These are phyloP conservation scores for Paracentrotus lividus DNA, from an alignment of 53 echinoderm and acorn worm genomes.

Conservation along the genomic window DNA sequence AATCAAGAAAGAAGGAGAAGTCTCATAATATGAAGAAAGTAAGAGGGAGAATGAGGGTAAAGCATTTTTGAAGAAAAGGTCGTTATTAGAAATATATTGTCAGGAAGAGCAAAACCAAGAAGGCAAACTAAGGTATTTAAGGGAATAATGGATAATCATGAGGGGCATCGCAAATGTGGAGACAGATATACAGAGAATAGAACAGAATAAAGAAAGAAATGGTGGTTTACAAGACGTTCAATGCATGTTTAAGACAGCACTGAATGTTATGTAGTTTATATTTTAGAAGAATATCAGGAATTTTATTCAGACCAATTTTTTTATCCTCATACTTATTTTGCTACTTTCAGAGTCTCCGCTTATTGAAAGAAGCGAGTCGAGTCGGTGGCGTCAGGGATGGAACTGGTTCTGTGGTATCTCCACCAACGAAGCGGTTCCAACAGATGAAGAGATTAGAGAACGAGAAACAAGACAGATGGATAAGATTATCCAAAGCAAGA, in stretches of 20 bases:
- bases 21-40: too few species aligned
- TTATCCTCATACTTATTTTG: neutral
- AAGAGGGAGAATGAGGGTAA: too few species aligned
- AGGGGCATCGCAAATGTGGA: neutral
- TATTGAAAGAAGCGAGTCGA: neutral
- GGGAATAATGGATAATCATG: neutral
- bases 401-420: slow-evolving; percentile 90
- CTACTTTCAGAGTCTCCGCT: neutral
- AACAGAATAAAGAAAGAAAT: neutral
- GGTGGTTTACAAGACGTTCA: neutral
- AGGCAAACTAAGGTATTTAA: neutral
- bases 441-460: slow-evolving; percentile 58
- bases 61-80: too few species aligned
- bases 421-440: slow-evolving; percentile 58
- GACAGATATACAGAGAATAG: neutral
- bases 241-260: neutral
- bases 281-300: neutral
- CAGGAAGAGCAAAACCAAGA: neutral
- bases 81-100: too few species aligned
- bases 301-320: neutral
- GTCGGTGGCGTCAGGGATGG: slow-evolving; percentile 45
- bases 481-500: slow-evolving; percentile 79
- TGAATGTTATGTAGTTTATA: neutral
- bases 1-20: too few species aligned
- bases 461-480: slow-evolving; percentile 70